Base-by-base conservation (phyloP, 2,797 vertebrate species). In the Lycodopsis pacificus region DNA sequence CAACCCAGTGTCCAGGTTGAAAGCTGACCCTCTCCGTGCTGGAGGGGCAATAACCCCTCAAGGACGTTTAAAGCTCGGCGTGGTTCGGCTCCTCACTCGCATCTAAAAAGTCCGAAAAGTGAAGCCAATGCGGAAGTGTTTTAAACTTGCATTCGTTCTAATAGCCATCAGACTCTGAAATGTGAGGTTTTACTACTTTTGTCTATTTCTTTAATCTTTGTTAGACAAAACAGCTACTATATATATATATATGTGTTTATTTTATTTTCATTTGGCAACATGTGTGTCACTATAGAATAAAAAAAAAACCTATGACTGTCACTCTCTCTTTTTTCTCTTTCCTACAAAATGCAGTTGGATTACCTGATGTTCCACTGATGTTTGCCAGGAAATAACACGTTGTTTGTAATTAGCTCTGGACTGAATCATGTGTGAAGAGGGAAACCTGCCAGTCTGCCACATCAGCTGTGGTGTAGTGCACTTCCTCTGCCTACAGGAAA, bases 401-500 rank as follows among this genome's bases (percentile, higher is more conserved):
- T 75, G 77, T 66, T 71, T 53, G 76, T 87, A 86, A 86, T 91
- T 65, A 86, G 53, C 66, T 80, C 19, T 20, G 17, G 74, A 72
- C 76, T 80, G 85, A 88, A 71, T 88, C 71, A 76, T 82, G 89
- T 79, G 80, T 83, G 72, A 91, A 75, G 59, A 85, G 73, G 77
- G 76, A 88, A 83, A 81, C 80, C 79, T 88, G 86, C 65, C 84
- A 87, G 88, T 81, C 86, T 79, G 80, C 83, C 79, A 71, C 79
- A 84, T 90, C 79, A 85, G 83, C 76, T 77, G 84, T 40, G 80
- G 44, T 63, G 77, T 48, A 42, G 71, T 70, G 79, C 61, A 67
- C 75, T 79, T 89, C 81, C 81, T 86, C 76, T 80, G 76, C 77
- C 77, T 66, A 82, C 80, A 90, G 88, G 83, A 90, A 88, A 85